Percentiles rank a stretch among this genome's conserved stretches.
phyloP scores from a whole-genome alignment of 2,888 invertebrate genomes.

The Eulithis prunata region DNA sequence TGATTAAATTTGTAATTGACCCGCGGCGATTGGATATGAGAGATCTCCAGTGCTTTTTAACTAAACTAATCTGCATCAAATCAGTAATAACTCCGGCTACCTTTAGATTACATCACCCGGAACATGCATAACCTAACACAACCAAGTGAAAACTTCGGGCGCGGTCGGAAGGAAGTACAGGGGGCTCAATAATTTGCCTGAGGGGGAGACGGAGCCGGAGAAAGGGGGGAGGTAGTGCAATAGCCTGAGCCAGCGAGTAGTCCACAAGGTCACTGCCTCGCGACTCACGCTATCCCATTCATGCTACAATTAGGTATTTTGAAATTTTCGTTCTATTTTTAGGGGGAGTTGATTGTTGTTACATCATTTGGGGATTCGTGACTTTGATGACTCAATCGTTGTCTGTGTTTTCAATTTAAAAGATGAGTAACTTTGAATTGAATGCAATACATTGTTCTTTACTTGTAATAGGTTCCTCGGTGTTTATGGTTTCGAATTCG shows the following conservation, averaged over 20 bases:
- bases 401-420: not conserved
- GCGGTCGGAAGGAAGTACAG: constrained; percentile 69
- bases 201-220: constrained; percentile 23
- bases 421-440: no score
- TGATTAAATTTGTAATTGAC: no score
- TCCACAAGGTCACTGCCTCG: constrained; percentile 77
- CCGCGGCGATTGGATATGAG: no score
- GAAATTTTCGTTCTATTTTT: constrained; percentile 43
- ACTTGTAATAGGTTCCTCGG: no score
- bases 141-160: constrained; percentile 61
- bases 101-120: constrained; percentile 12
- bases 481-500: no score
- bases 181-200: constrained; percentile 73
- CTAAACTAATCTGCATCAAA: no score
- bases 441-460: no score
- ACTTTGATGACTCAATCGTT: not conserved
- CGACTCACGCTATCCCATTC: constrained; percentile 63
- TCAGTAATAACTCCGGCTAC: no score
- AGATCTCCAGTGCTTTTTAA: no score
- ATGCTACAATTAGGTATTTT: constrained; percentile 66
- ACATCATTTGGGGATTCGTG: not conserved
- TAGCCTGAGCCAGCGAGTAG: constrained; percentile 66
- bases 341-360: constrained; percentile 1
- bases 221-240: constrained; percentile 58
- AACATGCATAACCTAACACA: constrained; percentile 57